Percentiles rank a stretch among this genome's conserved stretches.
phyloP scores from a whole-genome alignment of 2,888 invertebrate genomes.

The Mesoligia furuncula region DNA sequence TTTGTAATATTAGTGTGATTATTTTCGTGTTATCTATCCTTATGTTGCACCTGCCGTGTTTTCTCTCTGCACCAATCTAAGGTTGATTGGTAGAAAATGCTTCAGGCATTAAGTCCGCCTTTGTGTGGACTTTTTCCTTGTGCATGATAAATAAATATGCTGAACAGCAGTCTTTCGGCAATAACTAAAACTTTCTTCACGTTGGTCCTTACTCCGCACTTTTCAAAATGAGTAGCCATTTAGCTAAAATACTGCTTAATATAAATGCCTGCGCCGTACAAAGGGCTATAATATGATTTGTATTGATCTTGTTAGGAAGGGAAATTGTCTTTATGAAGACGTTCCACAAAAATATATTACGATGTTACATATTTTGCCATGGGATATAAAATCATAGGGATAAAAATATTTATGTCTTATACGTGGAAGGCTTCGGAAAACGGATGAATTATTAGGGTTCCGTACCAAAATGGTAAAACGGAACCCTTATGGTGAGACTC shows the following conservation, averaged over 20 bases:
- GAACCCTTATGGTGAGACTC: no score
- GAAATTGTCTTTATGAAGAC: constrained; percentile 19
- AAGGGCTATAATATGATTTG: constrained; percentile 24
- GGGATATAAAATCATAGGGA: constrained; percentile 6
- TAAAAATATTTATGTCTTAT: constrained; percentile 5
- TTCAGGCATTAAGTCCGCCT: no score
- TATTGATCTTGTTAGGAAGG: constrained; percentile 30
- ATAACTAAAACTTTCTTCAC: not conserved
- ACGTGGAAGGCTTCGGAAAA: constrained; percentile 17
- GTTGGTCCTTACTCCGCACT: not conserved
- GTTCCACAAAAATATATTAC: constrained; percentile 21
- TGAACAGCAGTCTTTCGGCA: not conserved
- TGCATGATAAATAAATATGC: not conserved
- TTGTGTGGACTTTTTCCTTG: no score
- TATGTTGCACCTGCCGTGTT: no score
- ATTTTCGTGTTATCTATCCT: no score
- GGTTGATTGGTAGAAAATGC: no score
- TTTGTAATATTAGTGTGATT: no score
- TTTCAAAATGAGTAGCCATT: not conserved
- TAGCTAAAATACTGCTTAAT: not conserved
- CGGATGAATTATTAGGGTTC: not conserved
- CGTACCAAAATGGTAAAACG: no score
- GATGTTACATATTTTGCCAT: constrained; percentile 9
- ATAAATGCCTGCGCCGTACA: not conserved
- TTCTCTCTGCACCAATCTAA: no score